These are phyloP conservation scores for Saccopteryx leptura DNA, from an alignment of 2,113 vertebrate genomes.

Conservation along the genomic window DNA sequence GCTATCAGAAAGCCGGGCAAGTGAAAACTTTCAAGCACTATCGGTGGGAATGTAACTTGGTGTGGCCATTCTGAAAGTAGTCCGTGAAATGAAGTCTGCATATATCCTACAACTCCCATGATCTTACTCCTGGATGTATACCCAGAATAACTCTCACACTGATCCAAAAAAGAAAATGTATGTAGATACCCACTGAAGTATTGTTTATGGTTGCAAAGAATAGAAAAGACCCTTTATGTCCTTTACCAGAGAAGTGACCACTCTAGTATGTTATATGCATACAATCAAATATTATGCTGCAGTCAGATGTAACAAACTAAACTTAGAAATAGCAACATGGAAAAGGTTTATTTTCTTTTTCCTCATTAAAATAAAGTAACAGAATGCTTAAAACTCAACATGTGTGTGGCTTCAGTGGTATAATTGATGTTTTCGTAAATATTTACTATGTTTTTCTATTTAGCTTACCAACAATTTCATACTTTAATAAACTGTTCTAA, in stretches of 20 bases:
- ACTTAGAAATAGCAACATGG: neutral
- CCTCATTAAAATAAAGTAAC: conserved; percentile 15
- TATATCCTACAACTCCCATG: neutral
- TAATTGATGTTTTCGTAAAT: conserved; percentile 79
- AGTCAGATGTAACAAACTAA: neutral
- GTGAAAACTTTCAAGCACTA: neutral
- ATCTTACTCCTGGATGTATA: neutral
- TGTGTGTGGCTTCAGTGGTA: conserved; percentile 50
- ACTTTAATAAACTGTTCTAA: conserved; percentile 79
- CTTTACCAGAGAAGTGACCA: conserved; percentile 7
- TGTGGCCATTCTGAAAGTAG: neutral
- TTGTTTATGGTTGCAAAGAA: neutral
- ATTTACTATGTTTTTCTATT: conserved; percentile 78
- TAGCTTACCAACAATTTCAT: conserved; percentile 71
- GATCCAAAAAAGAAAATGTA: neutral
- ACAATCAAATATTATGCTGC: neutral
- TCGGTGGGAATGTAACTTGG: neutral
- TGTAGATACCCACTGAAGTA: neutral
- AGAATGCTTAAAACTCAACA: neutral
- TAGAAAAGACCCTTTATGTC: neutral
- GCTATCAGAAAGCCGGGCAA: neutral
- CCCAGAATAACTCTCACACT: neutral
- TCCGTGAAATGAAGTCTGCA: neutral
- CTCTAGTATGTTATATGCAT: neutral
- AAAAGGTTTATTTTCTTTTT: conserved; percentile 12